Evolutionary conservation across 2,113 vertebrate species (phyloP).

Genomic region (Apodemus speciosus): DNA sequence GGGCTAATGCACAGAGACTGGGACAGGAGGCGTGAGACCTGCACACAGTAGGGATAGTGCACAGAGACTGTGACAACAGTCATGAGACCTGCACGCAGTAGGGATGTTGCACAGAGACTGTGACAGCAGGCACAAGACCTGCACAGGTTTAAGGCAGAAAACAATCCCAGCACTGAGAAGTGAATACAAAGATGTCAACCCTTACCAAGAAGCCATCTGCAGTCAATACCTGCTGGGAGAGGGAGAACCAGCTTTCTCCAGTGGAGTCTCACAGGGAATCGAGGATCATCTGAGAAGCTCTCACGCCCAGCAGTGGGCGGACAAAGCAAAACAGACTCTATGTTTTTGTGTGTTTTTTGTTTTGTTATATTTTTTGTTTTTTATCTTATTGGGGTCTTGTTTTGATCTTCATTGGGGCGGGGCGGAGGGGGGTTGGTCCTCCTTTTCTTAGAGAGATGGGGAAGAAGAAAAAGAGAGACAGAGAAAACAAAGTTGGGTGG

Average conservation of each 20-base stretch:
- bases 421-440: accelerated
- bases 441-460: not conserved
- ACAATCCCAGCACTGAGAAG: not conserved
- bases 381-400: not conserved
- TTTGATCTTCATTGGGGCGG: not conserved
- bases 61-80: not conserved
- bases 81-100: too few species aligned
- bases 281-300: not conserved
- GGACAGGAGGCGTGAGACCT: too few species aligned
- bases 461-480: not conserved
- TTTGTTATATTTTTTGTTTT: not conserved
- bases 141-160: not conserved
- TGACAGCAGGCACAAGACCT: not conserved
- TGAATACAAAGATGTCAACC: not conserved
- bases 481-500: not conserved
- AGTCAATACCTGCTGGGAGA: not conserved
- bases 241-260: accelerated
- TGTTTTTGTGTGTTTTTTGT: not conserved
- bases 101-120: not conserved
- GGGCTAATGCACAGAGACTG: too few species aligned
- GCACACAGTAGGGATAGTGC: not conserved
- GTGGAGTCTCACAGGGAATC: not conserved
- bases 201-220: too few species aligned
- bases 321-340: not conserved
- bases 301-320: too few species aligned